These are phyloP conservation scores for Epinephelus moara DNA, from an alignment of 2,113 vertebrate species.

Conservation along the genomic window DNA sequence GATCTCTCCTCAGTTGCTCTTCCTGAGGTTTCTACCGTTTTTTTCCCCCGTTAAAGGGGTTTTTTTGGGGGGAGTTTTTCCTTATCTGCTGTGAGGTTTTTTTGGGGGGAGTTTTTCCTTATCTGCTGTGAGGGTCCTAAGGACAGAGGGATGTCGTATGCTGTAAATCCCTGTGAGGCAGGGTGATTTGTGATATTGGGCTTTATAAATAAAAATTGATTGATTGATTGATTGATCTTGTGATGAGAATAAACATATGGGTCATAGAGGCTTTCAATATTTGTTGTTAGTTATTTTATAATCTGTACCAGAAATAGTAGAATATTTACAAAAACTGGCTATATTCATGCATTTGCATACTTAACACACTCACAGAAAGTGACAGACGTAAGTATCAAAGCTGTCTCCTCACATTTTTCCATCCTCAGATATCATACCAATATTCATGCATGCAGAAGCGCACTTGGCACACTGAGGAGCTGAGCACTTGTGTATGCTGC, in stretches of 20 bases:
- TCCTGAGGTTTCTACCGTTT: too few relatives aligned
- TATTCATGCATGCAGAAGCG: constrained; percentile 51
- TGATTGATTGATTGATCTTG: too few relatives aligned
- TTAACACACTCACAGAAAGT: constrained; percentile 26
- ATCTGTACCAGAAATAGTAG: background rate
- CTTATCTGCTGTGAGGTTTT: too few relatives aligned
- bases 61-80: too few relatives aligned
- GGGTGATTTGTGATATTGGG: too few relatives aligned
- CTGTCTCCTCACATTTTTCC: constrained; percentile 46
- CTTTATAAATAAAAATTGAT: too few relatives aligned
- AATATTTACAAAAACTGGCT: background rate
- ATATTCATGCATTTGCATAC: constrained; percentile 20
- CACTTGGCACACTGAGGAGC: constrained; percentile 44
- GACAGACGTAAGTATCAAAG: constrained; percentile 28
- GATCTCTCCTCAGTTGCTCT: too few relatives aligned
- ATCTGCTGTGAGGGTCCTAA: too few relatives aligned
- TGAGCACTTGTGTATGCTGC: constrained; percentile 34
- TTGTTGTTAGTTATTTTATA: background rate
- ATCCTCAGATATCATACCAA: constrained; percentile 18
- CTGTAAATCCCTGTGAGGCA: too few relatives aligned
- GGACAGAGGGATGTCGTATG: too few relatives aligned
- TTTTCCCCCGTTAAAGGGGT: too few relatives aligned
- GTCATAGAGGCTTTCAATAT: background rate
- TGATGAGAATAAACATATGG: background rate
- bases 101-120: too few relatives aligned